Evolutionary conservation across 2,113 vertebrate species (phyloP), one percentile per base, ranked within the genome.

Genomic region (Charadrius vociferus): DNA sequence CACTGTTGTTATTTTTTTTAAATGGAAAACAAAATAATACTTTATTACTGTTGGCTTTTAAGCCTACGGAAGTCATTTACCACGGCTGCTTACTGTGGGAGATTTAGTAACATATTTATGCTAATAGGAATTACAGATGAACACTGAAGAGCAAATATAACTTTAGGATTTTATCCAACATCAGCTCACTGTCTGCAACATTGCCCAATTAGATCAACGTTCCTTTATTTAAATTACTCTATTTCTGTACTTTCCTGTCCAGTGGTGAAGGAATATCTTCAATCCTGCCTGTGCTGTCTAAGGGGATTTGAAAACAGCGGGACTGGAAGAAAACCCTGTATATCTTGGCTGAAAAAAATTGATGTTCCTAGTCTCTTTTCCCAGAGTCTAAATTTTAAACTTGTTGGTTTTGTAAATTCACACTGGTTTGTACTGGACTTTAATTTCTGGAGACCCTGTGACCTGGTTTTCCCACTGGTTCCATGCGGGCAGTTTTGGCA

Each of bases 331-430:
- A 94, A 94, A 55, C 22, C 41, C 7, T 81, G 63, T 93, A 2
- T 95, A 80, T 95, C 84, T 95, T 97, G 96, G 91, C 94, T 93
- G 89, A 73, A 66, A 73, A 95, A 87, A 15, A 2, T 3, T 36
- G 22, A 73, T 81, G 20, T 96, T 91, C 61, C 39, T 79, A 32
- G 13, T 79, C 62, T 94, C 53, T 85, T 80, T 90, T 93, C 70
- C 70, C 72, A 81, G 27, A 91, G 56, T 68, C 72, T 93, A 66
- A 86, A 74, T 71, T 86, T 84, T 74, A 86, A 92, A 68, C 50
- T 49, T 82, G 66, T 85, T 95, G 39, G 14, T 96, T 96, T 95
- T 93, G 86, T 95, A 75, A 91, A 88, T 84, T 91, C 58, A 86
- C 12, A 12, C 73, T 95, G 43, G 37, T 87, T 86, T 95, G 58